phyloP scores from a whole-genome alignment of 2,888 invertebrate genomes.

The Xanthorhoe spadicearia region DNA sequence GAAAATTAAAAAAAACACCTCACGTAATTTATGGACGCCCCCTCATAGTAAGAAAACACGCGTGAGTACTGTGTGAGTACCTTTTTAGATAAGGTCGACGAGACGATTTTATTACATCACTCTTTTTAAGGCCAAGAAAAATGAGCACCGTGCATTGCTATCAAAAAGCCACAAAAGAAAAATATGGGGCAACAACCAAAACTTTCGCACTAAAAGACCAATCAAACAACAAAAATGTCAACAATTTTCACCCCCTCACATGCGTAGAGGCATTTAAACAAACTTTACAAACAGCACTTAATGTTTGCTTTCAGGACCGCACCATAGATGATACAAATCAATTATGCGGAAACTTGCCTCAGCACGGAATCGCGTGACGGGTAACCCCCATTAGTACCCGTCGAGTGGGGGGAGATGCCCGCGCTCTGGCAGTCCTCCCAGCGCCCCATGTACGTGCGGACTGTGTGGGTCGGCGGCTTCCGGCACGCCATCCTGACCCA shows the following conservation, averaged over 20 bases:
- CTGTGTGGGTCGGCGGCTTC: slow-evolving; percentile 89
- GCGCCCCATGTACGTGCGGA: slow-evolving; percentile 85
- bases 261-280: slow-evolving; percentile 37
- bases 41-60: too few relatives aligned
- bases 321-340: slow-evolving; percentile 59
- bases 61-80: too few relatives aligned
- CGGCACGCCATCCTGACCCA: slow-evolving; percentile 88
- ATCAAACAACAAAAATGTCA: slow-evolving; percentile 24
- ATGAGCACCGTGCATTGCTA: neutral
- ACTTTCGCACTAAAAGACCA: slow-evolving; percentile 20
- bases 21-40: too few relatives aligned
- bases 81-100: too few relatives aligned
- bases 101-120: too few relatives aligned
- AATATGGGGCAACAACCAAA: slow-evolving; percentile 5
- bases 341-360: slow-evolving; percentile 59
- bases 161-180: neutral
- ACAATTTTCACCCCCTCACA: slow-evolving; percentile 27
- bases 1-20: too few relatives aligned
- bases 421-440: slow-evolving; percentile 87
- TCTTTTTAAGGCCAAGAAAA: neutral
- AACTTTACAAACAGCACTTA: slow-evolving; percentile 43
- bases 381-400: slow-evolving; percentile 45
- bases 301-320: slow-evolving; percentile 56
- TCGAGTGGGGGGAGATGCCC: slow-evolving; percentile 69
- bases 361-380: slow-evolving; percentile 59